Percentiles rank a stretch among this genome's conserved stretches.
Evolutionary conservation across 2,113 vertebrate species (phyloP).

Genomic region (Epinephelus fuscoguttatus): DNA sequence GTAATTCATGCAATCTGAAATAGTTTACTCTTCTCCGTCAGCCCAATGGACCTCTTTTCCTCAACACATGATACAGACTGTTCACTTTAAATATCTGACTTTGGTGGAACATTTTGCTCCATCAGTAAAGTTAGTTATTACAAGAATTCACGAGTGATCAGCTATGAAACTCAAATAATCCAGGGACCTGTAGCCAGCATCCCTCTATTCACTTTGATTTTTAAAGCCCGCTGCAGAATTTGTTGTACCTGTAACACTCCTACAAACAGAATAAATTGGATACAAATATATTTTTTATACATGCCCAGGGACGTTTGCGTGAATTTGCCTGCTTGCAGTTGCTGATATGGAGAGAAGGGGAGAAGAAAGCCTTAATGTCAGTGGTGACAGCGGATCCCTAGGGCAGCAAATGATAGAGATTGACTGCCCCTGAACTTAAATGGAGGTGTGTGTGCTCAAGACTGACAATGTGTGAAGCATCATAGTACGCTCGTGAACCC

Average conservation of each 20-base stretch:
- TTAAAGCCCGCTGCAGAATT: not conserved
- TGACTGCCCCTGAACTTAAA: constrained; percentile 42
- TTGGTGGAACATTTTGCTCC: not conserved
- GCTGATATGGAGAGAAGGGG: constrained; percentile 1
- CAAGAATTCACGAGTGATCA: constrained; percentile 5
- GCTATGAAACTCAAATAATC: not conserved
- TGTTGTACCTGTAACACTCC: not conserved
- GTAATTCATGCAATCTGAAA: not conserved
- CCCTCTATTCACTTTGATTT: not conserved
- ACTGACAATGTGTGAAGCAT: constrained; percentile 45
- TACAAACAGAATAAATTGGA: constrained; percentile 5
- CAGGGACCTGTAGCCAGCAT: constrained; percentile 2
- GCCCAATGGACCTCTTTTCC: not conserved
- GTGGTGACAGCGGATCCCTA: constrained; percentile 33
- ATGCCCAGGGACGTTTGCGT: constrained; percentile 1
- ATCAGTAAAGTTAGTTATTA: not conserved
- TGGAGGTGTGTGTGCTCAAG: constrained; percentile 21
- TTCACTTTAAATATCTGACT: not conserved
- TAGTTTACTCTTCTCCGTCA: not conserved
- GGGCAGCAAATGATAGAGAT: constrained; percentile 31
- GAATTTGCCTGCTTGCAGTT: constrained; percentile 26
- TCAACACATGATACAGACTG: not conserved
- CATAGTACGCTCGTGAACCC: constrained; percentile 1
- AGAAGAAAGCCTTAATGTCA: constrained; percentile 10
- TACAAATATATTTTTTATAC: constrained; percentile 13